phyloP scores from a whole-genome alignment of 2,797 vertebrate genomes.

The Enteromius trimaculatus region DNA sequence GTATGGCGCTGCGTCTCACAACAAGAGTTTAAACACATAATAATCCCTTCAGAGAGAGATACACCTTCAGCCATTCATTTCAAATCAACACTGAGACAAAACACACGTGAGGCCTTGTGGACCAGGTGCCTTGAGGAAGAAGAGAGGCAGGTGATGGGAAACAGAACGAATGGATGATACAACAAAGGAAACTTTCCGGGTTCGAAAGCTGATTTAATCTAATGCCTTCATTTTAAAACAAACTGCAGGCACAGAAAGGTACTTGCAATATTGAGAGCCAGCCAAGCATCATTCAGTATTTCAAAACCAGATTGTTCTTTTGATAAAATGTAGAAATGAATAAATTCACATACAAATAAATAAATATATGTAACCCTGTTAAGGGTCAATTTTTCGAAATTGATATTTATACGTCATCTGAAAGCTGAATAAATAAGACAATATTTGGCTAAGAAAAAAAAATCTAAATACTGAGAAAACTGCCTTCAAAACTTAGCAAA shows the following conservation, averaged over 20 bases:
- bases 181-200: background rate
- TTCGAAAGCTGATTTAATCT: background rate
- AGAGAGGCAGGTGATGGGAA: background rate
- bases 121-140: background rate
- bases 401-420: no score
- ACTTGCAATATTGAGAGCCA: background rate
- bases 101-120: slow-evolving; percentile 35
- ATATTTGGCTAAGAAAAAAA: no score
- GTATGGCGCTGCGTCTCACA: slow-evolving; percentile 43
- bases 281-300: background rate
- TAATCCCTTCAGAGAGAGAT: slow-evolving; percentile 53
- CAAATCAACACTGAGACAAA: slow-evolving; percentile 33
- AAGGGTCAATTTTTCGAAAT: no score
- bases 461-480: no score
- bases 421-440: no score
- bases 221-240: background rate
- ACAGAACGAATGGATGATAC: background rate
- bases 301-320: background rate
- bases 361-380: background rate
- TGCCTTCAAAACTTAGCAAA: no score
- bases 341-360: background rate
- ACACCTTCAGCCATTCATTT: slow-evolving; percentile 41
- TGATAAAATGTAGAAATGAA: background rate
- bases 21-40: slow-evolving; percentile 48
- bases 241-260: background rate